These are phyloP conservation scores for Clavelina lepadiformis DNA, from an alignment of 23 tunicate genomes.

Conservation along the genomic window DNA sequence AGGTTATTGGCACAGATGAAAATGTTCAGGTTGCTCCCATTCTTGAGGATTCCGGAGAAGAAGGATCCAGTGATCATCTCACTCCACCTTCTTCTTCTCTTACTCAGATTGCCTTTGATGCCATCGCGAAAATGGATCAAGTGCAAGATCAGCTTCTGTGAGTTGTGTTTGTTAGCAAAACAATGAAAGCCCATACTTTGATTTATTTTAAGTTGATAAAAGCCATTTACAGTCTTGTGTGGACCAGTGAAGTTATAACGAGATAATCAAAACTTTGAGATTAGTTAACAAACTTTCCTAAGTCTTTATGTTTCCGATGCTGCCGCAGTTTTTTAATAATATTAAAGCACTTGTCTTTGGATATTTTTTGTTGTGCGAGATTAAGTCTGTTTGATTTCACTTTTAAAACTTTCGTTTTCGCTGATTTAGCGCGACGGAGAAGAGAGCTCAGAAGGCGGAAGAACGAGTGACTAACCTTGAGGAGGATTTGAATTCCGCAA, in stretches of 20 bases:
- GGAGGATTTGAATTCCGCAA: conserved; percentile 38
- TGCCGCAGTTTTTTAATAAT: too few species aligned
- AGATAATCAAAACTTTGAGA: too few species aligned
- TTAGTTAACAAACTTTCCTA: too few species aligned
- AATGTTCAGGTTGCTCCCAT: conserved; percentile 36
- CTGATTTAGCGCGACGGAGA: conserved; percentile 45
- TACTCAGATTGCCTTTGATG: conserved; percentile 62
- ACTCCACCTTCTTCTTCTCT: conserved; percentile 44
- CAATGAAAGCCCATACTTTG: too few species aligned
- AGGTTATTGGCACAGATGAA: conserved; percentile 48
- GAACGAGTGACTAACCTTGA: conserved; percentile 37
- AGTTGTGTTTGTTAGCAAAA: conserved; percentile 25
- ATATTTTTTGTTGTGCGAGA: too few species aligned
- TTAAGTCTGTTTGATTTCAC: neutral
- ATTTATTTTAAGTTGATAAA: too few species aligned
- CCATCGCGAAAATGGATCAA: conserved; percentile 76
- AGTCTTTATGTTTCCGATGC: too few species aligned
- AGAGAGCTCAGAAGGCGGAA: conserved; percentile 72
- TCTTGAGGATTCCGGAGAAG: conserved; percentile 7
- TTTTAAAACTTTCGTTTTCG: neutral
- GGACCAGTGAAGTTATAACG: too few species aligned
- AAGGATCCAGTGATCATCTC: neutral
- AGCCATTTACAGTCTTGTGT: too few species aligned
- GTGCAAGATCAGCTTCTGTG: conserved; percentile 58
- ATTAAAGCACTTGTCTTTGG: too few species aligned